Conservation (phyloP, 2,888 invertebrate species). For the Cryptocephalus moraei region DNA sequence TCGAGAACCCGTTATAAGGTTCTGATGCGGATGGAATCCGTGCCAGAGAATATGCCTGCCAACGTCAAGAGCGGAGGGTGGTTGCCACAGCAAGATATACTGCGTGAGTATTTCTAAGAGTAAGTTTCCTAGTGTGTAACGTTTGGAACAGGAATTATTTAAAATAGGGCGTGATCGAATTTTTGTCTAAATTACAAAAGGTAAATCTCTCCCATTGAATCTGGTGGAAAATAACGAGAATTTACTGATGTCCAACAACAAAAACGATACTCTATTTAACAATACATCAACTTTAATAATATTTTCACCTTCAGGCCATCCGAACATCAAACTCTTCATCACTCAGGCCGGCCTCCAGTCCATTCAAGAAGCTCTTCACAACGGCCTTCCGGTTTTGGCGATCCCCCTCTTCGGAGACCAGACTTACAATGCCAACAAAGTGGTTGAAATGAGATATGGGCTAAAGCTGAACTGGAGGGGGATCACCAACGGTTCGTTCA, state of each 20-base stretch:
- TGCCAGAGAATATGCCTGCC: slow-evolving; percentile 14
- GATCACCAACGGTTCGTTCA: slow-evolving; percentile 10
- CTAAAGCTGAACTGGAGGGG: slow-evolving; percentile 11
- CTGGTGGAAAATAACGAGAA: too few relatives aligned
- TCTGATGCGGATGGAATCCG: not conserved
- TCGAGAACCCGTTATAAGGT: not conserved
- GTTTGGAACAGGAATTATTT: too few relatives aligned
- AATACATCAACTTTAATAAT: not conserved
- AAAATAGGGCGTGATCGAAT: too few relatives aligned
- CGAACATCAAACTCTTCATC: slow-evolving; percentile 38
- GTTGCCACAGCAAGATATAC: slow-evolving; percentile 27
- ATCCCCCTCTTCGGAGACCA: slow-evolving; percentile 22
- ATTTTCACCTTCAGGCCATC: slow-evolving; percentile 25
- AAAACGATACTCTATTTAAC: too few relatives aligned
- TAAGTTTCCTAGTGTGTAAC: not conserved
- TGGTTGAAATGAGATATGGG: slow-evolving; percentile 15
- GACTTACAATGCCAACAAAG: slow-evolving; percentile 13
- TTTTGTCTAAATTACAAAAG: too few relatives aligned
- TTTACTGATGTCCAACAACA: too few relatives aligned
- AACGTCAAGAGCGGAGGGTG: slow-evolving; percentile 30
- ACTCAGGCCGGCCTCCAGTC: slow-evolving; percentile 23
- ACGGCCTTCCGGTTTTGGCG: slow-evolving; percentile 15
- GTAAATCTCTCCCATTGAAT: too few relatives aligned
- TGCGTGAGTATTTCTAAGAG: slow-evolving; percentile 15
- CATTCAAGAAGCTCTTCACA: slow-evolving; percentile 16